Base-by-base conservation (phyloP, 2,888 invertebrate genomes). In the Loripinus fragilis region DNA sequence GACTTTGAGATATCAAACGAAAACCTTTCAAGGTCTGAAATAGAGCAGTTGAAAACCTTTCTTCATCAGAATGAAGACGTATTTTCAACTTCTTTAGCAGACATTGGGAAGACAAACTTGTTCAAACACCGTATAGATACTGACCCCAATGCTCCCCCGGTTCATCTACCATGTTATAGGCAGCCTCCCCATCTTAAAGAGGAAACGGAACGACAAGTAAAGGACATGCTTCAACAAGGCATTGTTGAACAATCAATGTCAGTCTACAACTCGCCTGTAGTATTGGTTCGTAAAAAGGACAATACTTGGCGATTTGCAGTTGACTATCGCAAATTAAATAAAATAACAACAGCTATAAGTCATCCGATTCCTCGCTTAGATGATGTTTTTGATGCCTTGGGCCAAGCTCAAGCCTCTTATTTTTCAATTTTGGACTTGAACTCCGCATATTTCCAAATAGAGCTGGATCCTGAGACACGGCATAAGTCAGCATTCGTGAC, bases 401-500 rank as follows among this genome's bases (percentile, higher is more conserved):
- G 77, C 41, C 42, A 70, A 15, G 48, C 76, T n/a, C 17, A 66
- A 28, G 52, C 72, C 20, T 66, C 42, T 67, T 42, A 64, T 23
- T 45, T 30, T 45, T 60, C 78, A 42, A 75, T 75, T 67, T n/a
- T 80, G 17, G 71, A 52, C 42, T 69, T 45, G 28, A 76, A 66
- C 15, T 84, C 74, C 48, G 74, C 80, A 81, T 33, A 48, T 86
- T 7, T 72, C 71, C 2, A 45, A n/a, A n/a, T n/a, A n/a, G n/a
- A n/a, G n/a, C n/a, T 86, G 52, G 76, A 78, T 17, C 55, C 30
- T 0, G 69, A 55, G 17, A 77, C 78, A 10, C 52, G 68, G 42
- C 72, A 74, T 48, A 86, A 86, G 48, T 68, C 71, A 48, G 78
- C 83, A 2, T 85, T 85, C 45, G 73, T 83, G 10, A 79, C 76